These are phyloP conservation scores for Lepus oiostolus DNA, from an alignment of 2,797 vertebrate genomes.

Conservation along the genomic window DNA sequence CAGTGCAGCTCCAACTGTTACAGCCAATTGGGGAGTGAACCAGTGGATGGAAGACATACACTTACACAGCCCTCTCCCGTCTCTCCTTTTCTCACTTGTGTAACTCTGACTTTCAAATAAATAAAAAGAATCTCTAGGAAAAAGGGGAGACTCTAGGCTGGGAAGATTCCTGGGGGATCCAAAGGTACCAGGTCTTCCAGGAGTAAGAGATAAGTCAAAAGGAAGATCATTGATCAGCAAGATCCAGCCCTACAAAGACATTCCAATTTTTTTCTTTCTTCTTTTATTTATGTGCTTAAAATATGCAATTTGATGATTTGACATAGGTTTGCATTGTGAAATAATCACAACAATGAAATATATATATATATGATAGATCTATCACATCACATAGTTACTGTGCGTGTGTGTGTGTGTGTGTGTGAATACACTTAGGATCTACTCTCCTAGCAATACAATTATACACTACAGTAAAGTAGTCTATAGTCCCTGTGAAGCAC, in stretches of 20 bases:
- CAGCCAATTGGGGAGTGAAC: too few relatives aligned
- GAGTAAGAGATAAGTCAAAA: constrained; percentile 85
- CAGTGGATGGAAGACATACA: too few relatives aligned
- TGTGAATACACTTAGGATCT: neutral
- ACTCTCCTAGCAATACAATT: neutral
- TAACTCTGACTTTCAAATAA: too few relatives aligned
- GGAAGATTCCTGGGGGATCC: constrained; percentile 60
- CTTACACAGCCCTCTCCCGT: too few relatives aligned
- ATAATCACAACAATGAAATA: neutral
- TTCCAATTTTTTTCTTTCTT: neutral
- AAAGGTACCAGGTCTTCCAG: constrained; percentile 81
- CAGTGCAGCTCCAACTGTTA: too few relatives aligned
- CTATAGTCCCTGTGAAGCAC: neutral
- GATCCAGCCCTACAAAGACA: too few relatives aligned
- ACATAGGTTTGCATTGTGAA: neutral
- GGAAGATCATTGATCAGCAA: neutral
- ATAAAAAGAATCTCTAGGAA: constrained; percentile 70
- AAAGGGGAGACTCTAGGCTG: constrained; percentile 79
- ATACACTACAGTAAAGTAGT: neutral
- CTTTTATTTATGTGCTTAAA: neutral
- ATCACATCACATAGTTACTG: neutral
- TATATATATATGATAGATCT: too few relatives aligned
- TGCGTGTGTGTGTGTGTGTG: neutral
- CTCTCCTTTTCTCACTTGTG: too few relatives aligned
- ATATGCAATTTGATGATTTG: neutral